Evolutionary conservation across 2,888 invertebrate genomes (phyloP).

Genomic region (Frankliniella intonsa): DNA sequence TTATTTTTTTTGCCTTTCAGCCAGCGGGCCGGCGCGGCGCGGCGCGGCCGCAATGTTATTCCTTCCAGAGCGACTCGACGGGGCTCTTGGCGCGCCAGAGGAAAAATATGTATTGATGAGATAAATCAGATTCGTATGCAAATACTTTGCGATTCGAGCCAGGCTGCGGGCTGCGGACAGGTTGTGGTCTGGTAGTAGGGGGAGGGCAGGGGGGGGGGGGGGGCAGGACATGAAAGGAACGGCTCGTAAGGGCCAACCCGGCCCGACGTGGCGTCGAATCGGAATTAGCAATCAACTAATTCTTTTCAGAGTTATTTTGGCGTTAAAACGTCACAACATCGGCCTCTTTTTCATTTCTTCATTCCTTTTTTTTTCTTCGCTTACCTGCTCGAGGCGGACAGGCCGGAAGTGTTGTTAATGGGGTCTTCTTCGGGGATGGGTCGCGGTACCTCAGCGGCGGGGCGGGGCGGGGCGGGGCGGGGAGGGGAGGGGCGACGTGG

Average conservation of each 20-base stretch:
- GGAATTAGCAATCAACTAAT: background rate
- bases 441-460: background rate
- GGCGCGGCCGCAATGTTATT: background rate
- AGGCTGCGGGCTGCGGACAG: background rate
- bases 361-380: background rate
- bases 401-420: slow-evolving; percentile 17
- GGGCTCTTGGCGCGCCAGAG: background rate
- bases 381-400: background rate
- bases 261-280: too few species aligned
- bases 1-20: background rate
- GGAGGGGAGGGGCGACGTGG: background rate
- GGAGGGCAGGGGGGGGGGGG: too few species aligned
- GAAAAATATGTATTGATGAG: slow-evolving; percentile 9
- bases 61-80: background rate
- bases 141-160: background rate
- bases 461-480: background rate
- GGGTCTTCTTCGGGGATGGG: background rate
- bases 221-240: too few species aligned
- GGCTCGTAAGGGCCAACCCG: too few species aligned
- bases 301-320: background rate
- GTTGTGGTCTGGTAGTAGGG: too few species aligned
- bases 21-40: background rate
- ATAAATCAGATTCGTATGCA: slow-evolving; percentile 12
- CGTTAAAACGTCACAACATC: background rate
- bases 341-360: background rate